Evolutionary conservation across 2,888 invertebrate genomes (phyloP), one percentile per base, ranked within the genome.

Genomic region (Hemaris fuciformis): DNA sequence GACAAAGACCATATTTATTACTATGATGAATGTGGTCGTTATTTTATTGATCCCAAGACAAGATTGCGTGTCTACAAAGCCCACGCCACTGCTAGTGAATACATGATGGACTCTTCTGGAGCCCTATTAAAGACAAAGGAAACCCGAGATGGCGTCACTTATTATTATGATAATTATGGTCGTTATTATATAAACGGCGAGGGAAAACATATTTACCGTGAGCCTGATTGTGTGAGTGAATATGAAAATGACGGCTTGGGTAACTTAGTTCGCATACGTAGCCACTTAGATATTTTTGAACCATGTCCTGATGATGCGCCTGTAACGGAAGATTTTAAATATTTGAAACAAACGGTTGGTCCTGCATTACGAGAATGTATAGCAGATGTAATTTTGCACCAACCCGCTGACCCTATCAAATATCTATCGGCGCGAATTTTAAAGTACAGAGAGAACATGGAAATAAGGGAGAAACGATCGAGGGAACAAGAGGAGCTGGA

Each of bases 231-330:
- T 45, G 57, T 71, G 1, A 92, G 90, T 77, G 92, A 92, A 71
- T 93, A 90, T 67, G 91, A 93, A 79, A 86, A 85, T 66, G 93
- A 93, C 77, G 92, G 87, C 0, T 79, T 92, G 63, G 93, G 93
- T 46, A 93, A 92, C 69, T 75, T 93, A n/a, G 90, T 93, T 1
- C 86, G 91, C 58, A 85, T 89, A 67, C 85, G 86, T 42, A 90
- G 86, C 64, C 82, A 85, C 42, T 65, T 79, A 58, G 88, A 89
- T 68, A 70, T 87, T 62, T 87, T 89, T 68, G 78, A 87, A 43
- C 74, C 79, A 13, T 92, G 92, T 66, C 86, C 89, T 6, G 84
- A 77, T 42, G 88, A 91, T 66, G 82, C 79, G n/a, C 74, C 86
- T 64, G 86, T 91, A 0, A 86, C 88, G 23, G 89, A 90, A 67